phyloP scores from a whole-genome alignment of 92 coral and sea anemone species.

The Zoanthus sociatus region DNA sequence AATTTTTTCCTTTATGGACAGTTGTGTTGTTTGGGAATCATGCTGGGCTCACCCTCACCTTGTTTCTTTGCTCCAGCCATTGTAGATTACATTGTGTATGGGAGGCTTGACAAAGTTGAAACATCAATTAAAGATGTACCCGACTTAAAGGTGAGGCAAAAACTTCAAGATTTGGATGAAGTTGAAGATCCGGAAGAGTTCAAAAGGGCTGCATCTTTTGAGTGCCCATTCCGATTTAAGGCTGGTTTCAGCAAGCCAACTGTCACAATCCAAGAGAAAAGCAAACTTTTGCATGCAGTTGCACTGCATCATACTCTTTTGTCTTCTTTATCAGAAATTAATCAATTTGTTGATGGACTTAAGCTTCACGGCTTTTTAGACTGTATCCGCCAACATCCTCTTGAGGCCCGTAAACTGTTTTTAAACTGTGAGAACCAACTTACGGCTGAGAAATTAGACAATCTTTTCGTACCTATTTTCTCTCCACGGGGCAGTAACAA shows the following conservation, averaged over 20 bases:
- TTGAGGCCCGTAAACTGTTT: constrained; percentile 13
- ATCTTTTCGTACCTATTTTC: constrained; percentile 36
- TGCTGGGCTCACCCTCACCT: no score
- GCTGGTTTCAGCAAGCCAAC: constrained; percentile 54
- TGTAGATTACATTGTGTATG: no score
- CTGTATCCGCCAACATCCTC: neutral
- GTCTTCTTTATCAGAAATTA: neutral
- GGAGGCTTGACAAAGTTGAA: no score
- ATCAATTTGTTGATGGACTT: neutral
- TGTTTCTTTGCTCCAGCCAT: no score
- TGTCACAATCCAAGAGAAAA: constrained; percentile 46
- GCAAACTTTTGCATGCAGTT: constrained; percentile 46
- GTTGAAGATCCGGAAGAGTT: no score
- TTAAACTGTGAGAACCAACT: constrained; percentile 52
- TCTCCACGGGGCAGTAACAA: constrained; percentile 53
- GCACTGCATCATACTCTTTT: constrained; percentile 24
- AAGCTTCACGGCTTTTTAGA: neutral
- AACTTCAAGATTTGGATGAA: no score
- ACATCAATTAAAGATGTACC: no score
- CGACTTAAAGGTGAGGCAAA: no score
- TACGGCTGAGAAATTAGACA: constrained; percentile 45
- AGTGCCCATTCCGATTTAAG: constrained; percentile 42
- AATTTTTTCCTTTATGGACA: no score
- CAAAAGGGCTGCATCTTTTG: constrained; percentile 20
- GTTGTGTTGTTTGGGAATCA: no score